Evolutionary conservation across 1,140 invertebrate genomes (phyloP).

Genomic region (Aphis gossypii): DNA sequence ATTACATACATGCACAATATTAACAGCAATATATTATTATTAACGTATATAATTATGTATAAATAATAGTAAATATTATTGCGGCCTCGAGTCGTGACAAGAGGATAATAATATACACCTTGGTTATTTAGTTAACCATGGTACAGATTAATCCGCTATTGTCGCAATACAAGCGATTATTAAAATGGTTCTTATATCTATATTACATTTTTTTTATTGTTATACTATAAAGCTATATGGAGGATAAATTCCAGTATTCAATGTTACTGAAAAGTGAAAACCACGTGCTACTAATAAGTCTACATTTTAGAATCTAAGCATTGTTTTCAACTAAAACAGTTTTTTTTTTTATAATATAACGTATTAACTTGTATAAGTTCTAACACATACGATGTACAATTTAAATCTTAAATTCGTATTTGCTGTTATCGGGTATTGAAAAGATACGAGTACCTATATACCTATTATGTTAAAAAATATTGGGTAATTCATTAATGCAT

Average conservation of each 20-base stretch:
- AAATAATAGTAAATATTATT: neutral
- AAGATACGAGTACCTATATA: too few species aligned
- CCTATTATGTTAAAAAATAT: neutral
- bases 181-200: neutral
- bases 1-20: neutral
- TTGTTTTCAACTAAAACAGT: neutral
- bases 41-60: neutral
- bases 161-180: neutral
- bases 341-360: neutral
- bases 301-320: neutral
- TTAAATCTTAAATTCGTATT: too few species aligned
- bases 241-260: neutral
- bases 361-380: too few species aligned
- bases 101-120: neutral
- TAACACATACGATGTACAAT: too few species aligned
- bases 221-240: too few species aligned
- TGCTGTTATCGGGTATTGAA: neutral
- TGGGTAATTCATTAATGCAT: neutral
- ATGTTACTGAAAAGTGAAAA: neutral
- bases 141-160: neutral
- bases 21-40: neutral
- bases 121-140: neutral
- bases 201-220: neutral
- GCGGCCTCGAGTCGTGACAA: neutral
- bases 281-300: neutral